A percentile compares a stretch with the other conserved stretches of the same genome.
These are phyloP conservation scores for Leptinotarsa peninsularis DNA, from an alignment of 2,888 invertebrate species.

Conservation along the genomic window DNA sequence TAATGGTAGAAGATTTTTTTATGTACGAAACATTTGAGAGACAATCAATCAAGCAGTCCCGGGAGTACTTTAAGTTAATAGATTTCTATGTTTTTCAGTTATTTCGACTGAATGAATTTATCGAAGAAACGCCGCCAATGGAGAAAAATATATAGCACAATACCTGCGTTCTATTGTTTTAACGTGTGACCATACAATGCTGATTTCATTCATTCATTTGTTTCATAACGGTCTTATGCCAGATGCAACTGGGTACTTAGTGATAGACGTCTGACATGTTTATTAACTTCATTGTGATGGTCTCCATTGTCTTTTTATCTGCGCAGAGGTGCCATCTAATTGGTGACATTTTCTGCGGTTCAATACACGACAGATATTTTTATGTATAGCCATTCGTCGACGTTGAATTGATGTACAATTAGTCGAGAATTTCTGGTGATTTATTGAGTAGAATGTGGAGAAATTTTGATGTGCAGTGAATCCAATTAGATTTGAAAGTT, in stretches of 20 bases:
- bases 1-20: too few species aligned
- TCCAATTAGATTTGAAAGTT: conserved; percentile 9
- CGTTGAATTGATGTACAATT: conserved; percentile 10
- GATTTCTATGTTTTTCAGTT: not conserved
- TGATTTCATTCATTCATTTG: conserved; percentile 53
- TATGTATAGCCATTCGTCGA: conserved; percentile 4
- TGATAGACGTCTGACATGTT: conserved; percentile 51
- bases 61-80: too few species aligned
- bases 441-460: conserved; percentile 13
- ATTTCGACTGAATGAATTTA: not conserved
- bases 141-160: conserved; percentile 31
- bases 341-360: conserved; percentile 29
- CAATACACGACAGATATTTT: conserved; percentile 20
- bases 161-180: conserved; percentile 47
- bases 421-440: conserved; percentile 21
- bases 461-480: conserved; percentile 9
- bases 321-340: conserved; percentile 44
- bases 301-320: conserved; percentile 46
- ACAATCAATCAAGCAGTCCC: too few species aligned
- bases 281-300: conserved; percentile 49
- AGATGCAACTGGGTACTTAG: conserved; percentile 44
- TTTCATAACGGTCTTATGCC: conserved; percentile 46
- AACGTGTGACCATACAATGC: conserved; percentile 50
- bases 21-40: too few species aligned
- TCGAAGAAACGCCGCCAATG: conserved; percentile 26